Evolutionary conservation across 1,140 invertebrate genomes (phyloP), one percentile per base, ranked within the genome.

Genomic region (Pararge aegeria): DNA sequence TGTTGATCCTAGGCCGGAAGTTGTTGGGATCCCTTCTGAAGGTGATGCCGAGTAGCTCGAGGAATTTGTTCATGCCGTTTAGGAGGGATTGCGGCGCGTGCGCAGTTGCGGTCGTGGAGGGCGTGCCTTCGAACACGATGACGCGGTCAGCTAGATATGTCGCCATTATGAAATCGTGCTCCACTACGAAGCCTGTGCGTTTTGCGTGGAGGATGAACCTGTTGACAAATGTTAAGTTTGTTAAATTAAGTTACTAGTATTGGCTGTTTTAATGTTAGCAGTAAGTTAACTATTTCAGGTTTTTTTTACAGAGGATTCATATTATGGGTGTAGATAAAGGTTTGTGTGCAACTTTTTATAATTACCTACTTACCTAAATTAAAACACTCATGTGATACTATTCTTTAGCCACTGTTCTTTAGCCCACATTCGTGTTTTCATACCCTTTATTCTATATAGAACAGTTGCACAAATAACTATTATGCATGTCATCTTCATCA

Each of bases 101-200:
- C 0, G 98, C 98, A 0, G 92, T 94, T 2, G 98, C 98, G 38
- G 94, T 82, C 1, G 98, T 92, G 0, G 97, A 98, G 0, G 99
- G 98, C 51, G 84, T 88, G 34, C 99, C 99, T 83, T 99, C 98
- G 89, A 99, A 99, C 16, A 99, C 98, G 73, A 99, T 99, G 0
- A 99, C 99, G 51, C 98, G 93, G 90, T 99, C 99, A 12, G 99
- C 98, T 37, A 99, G 92, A 90, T 99, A 99, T 0, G 99, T 99
- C 1, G 98, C 98, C 99, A 99, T 99, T 54, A 99, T 99, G 80
- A 99, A 99, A 93, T 99, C 99, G 94, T 99, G 99, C 93, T 99
- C 99, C 0, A 99, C 99, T 21, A 99, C 95, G 89, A 99, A 99
- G 21, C 98, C 99, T 20, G 98, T 99, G 86, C 99, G 98, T 91